Conservation (phyloP, 1,140 invertebrate species). For the Colletes latitarsis region DNA sequence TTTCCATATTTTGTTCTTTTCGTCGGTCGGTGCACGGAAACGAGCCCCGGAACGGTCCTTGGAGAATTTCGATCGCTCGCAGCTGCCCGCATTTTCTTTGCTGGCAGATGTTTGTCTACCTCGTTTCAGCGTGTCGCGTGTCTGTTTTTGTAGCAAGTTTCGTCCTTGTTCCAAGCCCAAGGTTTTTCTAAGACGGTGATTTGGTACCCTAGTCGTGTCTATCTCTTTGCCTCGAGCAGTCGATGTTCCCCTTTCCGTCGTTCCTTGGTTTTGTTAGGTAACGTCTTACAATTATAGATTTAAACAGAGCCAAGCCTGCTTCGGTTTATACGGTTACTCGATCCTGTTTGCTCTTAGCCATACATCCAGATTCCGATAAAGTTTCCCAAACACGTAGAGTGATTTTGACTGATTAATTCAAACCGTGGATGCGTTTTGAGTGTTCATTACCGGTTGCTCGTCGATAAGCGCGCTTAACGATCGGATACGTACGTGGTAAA, state of each 20-base stretch:
- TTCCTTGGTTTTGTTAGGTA: not conserved
- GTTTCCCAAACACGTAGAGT: not conserved
- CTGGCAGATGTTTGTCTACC: constrained; percentile 66
- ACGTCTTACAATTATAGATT: no score
- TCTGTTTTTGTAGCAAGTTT: not conserved
- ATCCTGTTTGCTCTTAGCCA: no score
- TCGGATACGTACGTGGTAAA: not conserved
- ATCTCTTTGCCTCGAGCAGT: not conserved
- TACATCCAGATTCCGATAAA: constrained; percentile 9
- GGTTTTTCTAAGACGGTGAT: not conserved
- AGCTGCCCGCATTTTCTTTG: constrained; percentile 67
- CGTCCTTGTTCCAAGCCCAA: not conserved
- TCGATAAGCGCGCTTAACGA: constrained; percentile 35
- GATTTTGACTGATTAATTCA: constrained; percentile 29
- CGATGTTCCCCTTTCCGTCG: no score
- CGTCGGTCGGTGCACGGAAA: not conserved
- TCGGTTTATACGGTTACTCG: no score
- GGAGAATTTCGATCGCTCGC: constrained; percentile 46
- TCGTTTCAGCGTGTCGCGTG: not conserved
- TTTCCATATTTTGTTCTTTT: not conserved
- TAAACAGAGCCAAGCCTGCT: no score
- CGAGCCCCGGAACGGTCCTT: no score
- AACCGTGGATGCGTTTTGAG: not conserved
- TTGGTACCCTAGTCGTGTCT: not conserved
- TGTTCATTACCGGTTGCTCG: not conserved